phyloP scores from a whole-genome alignment of 2,797 vertebrate genomes.

The Acanthornis magna region DNA sequence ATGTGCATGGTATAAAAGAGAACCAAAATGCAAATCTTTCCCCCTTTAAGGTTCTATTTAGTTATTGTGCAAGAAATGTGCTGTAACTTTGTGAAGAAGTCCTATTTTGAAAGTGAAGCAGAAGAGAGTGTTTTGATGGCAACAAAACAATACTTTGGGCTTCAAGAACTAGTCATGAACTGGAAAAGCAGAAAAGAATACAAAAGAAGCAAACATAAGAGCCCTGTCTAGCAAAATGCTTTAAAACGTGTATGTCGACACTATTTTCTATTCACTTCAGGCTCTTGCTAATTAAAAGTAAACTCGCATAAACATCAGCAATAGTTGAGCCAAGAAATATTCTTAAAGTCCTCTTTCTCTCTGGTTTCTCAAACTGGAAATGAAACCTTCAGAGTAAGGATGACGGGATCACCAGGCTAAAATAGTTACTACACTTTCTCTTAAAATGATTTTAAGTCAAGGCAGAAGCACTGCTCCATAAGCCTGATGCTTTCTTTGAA shows the following conservation, averaged over 20 bases:
- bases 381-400: background rate
- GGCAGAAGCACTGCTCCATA: background rate
- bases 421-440: background rate
- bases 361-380: background rate
- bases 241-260: background rate
- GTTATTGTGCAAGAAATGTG: background rate
- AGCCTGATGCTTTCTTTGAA: background rate
- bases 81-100: background rate
- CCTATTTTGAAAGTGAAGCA: background rate
- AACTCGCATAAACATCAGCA: conserved; percentile 7
- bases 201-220: background rate
- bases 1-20: background rate
- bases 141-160: background rate
- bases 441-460: background rate
- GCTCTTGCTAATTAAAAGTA: background rate
- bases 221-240: background rate
- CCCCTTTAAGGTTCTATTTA: background rate
- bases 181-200: background rate
- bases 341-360: background rate
- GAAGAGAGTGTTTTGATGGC: background rate
- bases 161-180: background rate
- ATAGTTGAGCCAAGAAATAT: background rate
- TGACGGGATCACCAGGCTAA: background rate
- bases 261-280: background rate
- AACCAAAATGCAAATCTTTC: background rate